These are phyloP conservation scores for Belonocnema kinseyi DNA, from an alignment of 1,140 invertebrate genomes.

Conservation along the genomic window DNA sequence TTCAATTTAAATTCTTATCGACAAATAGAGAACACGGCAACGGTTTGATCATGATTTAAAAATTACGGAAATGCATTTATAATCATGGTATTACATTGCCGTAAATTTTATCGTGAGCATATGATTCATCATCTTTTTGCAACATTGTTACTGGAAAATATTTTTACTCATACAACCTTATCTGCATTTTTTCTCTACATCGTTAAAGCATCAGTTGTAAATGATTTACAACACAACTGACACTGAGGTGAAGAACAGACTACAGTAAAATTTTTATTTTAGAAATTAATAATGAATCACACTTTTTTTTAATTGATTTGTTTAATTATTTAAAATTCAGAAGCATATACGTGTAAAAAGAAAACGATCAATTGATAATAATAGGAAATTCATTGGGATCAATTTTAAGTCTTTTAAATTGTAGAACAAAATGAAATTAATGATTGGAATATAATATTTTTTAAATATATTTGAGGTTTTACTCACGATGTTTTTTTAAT, in stretches of 20 bases:
- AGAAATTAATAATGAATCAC: too few relatives aligned
- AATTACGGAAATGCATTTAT: background rate
- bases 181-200: slow-evolving; percentile 23
- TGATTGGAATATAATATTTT: too few relatives aligned
- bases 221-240: slow-evolving; percentile 15
- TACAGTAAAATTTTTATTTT: background rate
- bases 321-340: too few relatives aligned
- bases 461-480: too few relatives aligned
- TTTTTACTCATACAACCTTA: slow-evolving; percentile 21
- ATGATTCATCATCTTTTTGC: slow-evolving; percentile 17
- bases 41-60: background rate
- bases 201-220: slow-evolving; percentile 3
- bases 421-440: too few relatives aligned
- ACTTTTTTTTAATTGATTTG: too few relatives aligned
- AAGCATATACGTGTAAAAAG: too few relatives aligned
- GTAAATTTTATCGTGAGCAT: background rate
- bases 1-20: background rate
- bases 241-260: background rate
- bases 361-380: too few relatives aligned
- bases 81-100: background rate
- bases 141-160: slow-evolving; percentile 26
- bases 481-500: too few relatives aligned
- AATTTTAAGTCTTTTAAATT: too few relatives aligned
- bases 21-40: background rate
- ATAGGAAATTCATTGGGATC: too few relatives aligned